These are phyloP conservation scores for Takifugu flavidus DNA, from an alignment of 2,113 vertebrate species.

Conservation along the genomic window DNA sequence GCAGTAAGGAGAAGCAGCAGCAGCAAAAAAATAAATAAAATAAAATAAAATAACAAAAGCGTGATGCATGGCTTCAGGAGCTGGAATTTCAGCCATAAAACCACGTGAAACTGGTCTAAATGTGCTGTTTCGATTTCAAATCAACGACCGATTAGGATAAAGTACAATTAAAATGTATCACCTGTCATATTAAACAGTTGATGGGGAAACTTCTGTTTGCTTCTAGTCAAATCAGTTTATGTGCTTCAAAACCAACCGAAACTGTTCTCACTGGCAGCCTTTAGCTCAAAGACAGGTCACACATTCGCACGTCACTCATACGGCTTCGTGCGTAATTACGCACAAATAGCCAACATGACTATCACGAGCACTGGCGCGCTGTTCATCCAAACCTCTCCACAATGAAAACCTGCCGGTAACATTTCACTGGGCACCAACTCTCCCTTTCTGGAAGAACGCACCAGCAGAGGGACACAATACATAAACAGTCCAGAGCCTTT, in stretches of 20 bases:
- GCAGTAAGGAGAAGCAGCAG: neutral
- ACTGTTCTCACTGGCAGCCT: slow-evolving; percentile 2
- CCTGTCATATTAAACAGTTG: no score
- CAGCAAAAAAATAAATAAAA: no score
- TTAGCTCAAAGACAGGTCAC: neutral
- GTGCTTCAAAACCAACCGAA: neutral
- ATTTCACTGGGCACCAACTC: slow-evolving; percentile 48
- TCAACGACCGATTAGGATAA: no score
- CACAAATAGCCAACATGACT: slow-evolving; percentile 29
- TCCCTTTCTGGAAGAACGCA: slow-evolving; percentile 57
- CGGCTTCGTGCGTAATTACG: slow-evolving; percentile 57
- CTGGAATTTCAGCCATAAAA: no score
- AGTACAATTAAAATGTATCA: neutral
- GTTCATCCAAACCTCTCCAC: slow-evolving; percentile 25
- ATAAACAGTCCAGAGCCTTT: slow-evolving; percentile 68
- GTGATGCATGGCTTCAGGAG: no score
- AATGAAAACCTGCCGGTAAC: slow-evolving; percentile 38
- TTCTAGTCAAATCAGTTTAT: slow-evolving; percentile 4
- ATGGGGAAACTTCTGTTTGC: slow-evolving; percentile 8
- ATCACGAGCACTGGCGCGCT: slow-evolving; percentile 12
- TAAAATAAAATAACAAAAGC: neutral
- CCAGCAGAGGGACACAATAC: slow-evolving; percentile 73
- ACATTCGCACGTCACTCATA: slow-evolving; percentile 24
- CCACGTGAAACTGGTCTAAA: no score
- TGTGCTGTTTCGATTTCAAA: no score